Percentiles rank a stretch among this genome's conserved stretches.
Conservation (phyloP, 2,888 invertebrate species). For the Tribolium freemani region DNA sequence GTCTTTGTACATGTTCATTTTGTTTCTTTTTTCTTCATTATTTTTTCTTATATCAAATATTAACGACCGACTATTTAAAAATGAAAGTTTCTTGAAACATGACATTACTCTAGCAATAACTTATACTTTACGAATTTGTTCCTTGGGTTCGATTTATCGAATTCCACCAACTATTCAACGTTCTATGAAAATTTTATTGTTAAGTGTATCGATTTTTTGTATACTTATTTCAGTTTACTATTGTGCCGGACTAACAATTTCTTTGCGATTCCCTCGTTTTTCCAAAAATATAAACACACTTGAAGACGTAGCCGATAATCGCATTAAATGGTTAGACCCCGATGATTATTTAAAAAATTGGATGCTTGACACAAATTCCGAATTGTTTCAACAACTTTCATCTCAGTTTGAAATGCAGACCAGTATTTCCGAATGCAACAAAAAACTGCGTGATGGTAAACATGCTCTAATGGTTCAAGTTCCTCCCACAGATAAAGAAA, state of each 20-base stretch:
- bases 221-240: constrained; percentile 48
- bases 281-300: constrained; percentile 45
- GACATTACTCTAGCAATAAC: background rate
- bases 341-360: constrained; percentile 36
- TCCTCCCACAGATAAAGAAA: background rate
- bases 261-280: constrained; percentile 48
- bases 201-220: constrained; percentile 40
- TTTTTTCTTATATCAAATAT: background rate
- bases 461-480: background rate
- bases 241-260: constrained; percentile 49
- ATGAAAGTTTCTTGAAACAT: background rate
- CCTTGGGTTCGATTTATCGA: constrained; percentile 3
- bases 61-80: background rate
- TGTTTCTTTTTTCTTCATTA: background rate
- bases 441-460: background rate
- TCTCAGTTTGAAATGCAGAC: background rate
- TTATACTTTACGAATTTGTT: background rate
- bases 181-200: constrained; percentile 37
- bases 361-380: constrained; percentile 36
- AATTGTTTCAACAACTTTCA: constrained; percentile 10
- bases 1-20: constrained; percentile 15
- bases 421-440: background rate
- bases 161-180: background rate
- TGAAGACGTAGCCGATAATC: constrained; percentile 48
- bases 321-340: constrained; percentile 48